Percentiles rank a stretch among this genome's conserved stretches.
Evolutionary conservation across 2,113 vertebrate species (phyloP).

Genomic region (Xenotilapia leptura): DNA sequence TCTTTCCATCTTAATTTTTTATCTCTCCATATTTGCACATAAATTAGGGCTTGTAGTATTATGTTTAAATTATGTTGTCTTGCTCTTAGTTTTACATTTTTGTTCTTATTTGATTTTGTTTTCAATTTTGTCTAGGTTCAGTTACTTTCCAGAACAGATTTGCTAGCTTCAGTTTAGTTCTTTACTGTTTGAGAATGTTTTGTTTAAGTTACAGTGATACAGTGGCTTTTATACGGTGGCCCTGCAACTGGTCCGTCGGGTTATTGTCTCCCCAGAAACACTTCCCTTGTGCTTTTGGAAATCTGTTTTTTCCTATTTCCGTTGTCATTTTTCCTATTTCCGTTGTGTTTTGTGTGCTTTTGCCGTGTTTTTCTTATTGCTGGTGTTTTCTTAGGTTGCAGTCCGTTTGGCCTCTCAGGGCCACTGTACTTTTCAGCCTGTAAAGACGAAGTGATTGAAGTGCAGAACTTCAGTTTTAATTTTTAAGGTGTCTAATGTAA

Average conservation of each 20-base stretch:
- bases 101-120: background rate
- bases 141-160: background rate
- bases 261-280: background rate
- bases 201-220: background rate
- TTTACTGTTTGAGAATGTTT: background rate
- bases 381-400: background rate
- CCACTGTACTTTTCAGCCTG: background rate
- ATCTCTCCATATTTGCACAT: background rate
- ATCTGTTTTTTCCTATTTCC: background rate
- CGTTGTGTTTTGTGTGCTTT: background rate
- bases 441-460: background rate
- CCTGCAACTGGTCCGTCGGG: background rate
- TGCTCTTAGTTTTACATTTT: background rate
- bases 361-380: background rate
- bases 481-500: background rate
- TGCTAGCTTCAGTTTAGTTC: background rate
- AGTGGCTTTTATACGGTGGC: background rate
- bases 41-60: background rate
- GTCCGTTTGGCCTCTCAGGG: background rate
- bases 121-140: background rate
- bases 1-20: background rate
- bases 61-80: background rate
- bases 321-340: background rate
- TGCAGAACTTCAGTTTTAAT: background rate
- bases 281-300: background rate